Conservation (phyloP, 1,140 invertebrate genomes). For the Cheumatopsyche charites region DNA sequence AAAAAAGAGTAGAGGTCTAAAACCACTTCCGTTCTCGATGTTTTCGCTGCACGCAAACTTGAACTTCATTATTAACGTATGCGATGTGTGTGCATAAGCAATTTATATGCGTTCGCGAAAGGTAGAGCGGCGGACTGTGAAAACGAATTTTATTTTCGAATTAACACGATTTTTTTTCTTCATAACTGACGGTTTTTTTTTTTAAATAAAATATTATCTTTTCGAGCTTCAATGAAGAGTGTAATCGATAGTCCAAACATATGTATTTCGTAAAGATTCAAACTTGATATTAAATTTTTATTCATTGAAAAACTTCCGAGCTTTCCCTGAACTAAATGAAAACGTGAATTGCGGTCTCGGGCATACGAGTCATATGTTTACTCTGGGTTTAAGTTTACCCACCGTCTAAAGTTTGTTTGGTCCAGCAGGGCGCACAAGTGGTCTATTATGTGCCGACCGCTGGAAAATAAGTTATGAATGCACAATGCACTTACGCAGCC, state of each 20-base stretch:
- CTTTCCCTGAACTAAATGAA: neutral
- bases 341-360: neutral
- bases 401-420: conserved; percentile 26
- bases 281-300: no score
- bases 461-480: conserved; percentile 26
- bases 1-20: neutral
- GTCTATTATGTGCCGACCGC: neutral
- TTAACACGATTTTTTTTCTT: no score
- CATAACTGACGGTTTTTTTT: no score
- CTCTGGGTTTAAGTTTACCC: conserved; percentile 1
- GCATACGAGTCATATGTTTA: conserved; percentile 8
- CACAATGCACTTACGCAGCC: conserved; percentile 16
- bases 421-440: conserved; percentile 12
- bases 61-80: no score
- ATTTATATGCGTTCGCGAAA: neutral
- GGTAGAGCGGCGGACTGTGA: neutral
- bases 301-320: no score
- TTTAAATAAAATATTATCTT: no score
- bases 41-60: conserved; percentile 13
- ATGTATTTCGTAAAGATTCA: no score
- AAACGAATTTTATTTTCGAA: neutral
- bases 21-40: conserved; percentile 7
- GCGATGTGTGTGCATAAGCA: no score
- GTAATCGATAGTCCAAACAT: no score
- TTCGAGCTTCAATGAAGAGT: no score